A percentile compares a stretch with the other conserved stretches of the same genome.
Evolutionary conservation across 1,140 invertebrate species (phyloP).

Genomic region (Pseudobourletiella spinata): DNA sequence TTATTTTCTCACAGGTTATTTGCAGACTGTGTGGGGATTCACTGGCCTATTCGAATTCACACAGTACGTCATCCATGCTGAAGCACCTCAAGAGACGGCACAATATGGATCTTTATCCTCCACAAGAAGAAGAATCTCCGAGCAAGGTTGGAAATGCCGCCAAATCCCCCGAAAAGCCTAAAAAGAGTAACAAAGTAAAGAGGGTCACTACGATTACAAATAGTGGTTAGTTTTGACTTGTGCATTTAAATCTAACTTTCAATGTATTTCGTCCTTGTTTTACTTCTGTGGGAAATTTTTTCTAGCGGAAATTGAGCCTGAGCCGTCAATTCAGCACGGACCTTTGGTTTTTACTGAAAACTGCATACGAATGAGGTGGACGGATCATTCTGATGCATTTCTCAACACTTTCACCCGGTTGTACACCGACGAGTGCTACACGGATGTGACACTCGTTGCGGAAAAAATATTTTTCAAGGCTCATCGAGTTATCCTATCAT

Average conservation of each 20-base stretch:
- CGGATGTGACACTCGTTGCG: slow-evolving; percentile 26
- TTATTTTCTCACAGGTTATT: no score
- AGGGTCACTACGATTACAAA: background rate
- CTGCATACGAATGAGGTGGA: slow-evolving; percentile 30
- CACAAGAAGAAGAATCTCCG: background rate
- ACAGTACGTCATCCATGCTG: slow-evolving; percentile 28
- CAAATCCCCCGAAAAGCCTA: background rate
- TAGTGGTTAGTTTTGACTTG: background rate
- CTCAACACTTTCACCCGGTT: slow-evolving; percentile 13
- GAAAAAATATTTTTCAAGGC: slow-evolving; percentile 29
- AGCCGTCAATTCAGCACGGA: slow-evolving; percentile 23
- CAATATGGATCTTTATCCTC: slow-evolving; percentile 20
- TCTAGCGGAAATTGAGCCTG: slow-evolving; percentile 1
- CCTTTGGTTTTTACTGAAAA: slow-evolving; percentile 20
- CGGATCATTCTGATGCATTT: slow-evolving; percentile 28
- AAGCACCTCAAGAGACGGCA: slow-evolving; percentile 30
- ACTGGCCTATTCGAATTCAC: slow-evolving; percentile 28
- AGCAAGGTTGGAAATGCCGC: no score
- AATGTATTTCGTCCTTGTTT: background rate
- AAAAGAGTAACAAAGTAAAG: background rate
- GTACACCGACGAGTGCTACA: slow-evolving; percentile 23
- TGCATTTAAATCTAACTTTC: background rate
- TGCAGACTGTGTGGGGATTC: slow-evolving; percentile 23
- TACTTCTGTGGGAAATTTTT: background rate
- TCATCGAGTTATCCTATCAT: slow-evolving; percentile 28